These are phyloP conservation scores for Cryptotermes secundus DNA, from an alignment of 1,140 invertebrate species.

Conservation along the genomic window DNA sequence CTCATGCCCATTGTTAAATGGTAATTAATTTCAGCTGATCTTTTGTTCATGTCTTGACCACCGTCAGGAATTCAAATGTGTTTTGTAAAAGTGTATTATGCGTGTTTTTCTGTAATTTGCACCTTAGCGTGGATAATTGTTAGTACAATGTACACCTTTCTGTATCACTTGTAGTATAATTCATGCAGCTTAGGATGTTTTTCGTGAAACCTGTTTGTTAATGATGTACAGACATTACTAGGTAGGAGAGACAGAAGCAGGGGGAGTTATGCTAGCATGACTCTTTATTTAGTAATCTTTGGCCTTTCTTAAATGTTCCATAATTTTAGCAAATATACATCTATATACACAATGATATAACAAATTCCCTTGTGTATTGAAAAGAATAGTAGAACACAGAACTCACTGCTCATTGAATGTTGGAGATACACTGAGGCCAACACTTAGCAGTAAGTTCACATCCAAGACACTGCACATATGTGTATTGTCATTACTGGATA, in stretches of 20 bases:
- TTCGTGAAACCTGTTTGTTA: too few species aligned
- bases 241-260: background rate
- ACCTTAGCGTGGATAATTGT: too few species aligned
- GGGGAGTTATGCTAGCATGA: background rate
- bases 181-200: too few species aligned
- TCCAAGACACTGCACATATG: background rate
- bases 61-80: too few species aligned
- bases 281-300: conserved; percentile 18
- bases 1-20: too few species aligned
- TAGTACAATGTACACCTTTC: too few species aligned
- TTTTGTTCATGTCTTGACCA: too few species aligned
- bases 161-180: too few species aligned
- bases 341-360: conserved; percentile 12
- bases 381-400: background rate
- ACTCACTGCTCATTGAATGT: conserved; percentile 9
- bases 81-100: too few species aligned
- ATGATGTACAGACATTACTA: too few species aligned
- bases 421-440: background rate
- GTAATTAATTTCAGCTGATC: too few species aligned
- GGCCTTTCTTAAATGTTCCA: conserved; percentile 4
- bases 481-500: background rate
- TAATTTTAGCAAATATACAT: conserved; percentile 18
- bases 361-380: background rate
- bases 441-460: background rate
- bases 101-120: too few species aligned